Evolutionary conservation across 2,797 vertebrate genomes (phyloP).

Genomic region (Amniataba percoides): DNA sequence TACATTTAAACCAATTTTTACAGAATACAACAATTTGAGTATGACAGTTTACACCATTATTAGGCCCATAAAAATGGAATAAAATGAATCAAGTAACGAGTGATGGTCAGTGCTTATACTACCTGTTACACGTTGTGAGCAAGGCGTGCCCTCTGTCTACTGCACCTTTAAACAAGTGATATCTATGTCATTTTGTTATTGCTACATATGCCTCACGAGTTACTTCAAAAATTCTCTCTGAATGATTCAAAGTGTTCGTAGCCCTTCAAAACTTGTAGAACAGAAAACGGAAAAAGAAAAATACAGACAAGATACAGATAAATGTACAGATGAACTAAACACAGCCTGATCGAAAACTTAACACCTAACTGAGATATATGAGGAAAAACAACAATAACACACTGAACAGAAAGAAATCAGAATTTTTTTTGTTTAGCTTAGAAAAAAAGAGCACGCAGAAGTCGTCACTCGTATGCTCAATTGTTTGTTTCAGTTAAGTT

Average conservation of each 20-base stretch:
- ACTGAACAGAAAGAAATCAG: slow-evolving; percentile 14
- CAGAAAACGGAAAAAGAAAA: slow-evolving; percentile 40
- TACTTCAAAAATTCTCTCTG: slow-evolving; percentile 54
- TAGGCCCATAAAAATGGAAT: slow-evolving; percentile 64
- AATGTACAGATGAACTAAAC: slow-evolving; percentile 32
- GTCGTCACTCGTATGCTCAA: slow-evolving; percentile 23
- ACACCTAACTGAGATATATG: slow-evolving; percentile 23
- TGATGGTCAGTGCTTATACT: slow-evolving; percentile 83
- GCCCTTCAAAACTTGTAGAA: slow-evolving; percentile 79
- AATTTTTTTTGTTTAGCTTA: slow-evolving; percentile 39
- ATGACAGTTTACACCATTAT: slow-evolving; percentile 61
- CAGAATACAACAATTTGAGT: slow-evolving; percentile 65
- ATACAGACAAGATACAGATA: slow-evolving; percentile 25
- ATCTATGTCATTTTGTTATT: slow-evolving; percentile 72
- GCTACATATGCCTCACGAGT: slow-evolving; percentile 78
- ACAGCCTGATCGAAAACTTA: slow-evolving; percentile 11
- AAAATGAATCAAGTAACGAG: slow-evolving; percentile 68
- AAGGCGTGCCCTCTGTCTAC: slow-evolving; percentile 49
- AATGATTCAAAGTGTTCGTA: slow-evolving; percentile 73
- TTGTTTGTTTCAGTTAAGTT: slow-evolving; percentile 46
- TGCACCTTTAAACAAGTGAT: slow-evolving; percentile 58
- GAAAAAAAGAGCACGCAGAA: slow-evolving; percentile 63
- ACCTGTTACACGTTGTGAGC: slow-evolving; percentile 78
- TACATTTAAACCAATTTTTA: slow-evolving; percentile 71
- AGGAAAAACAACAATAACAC: neutral